A percentile compares a stretch with the other conserved stretches of the same genome.
These are phyloP conservation scores for Malurus melanocephalus DNA, from an alignment of 2,113 vertebrate species.

Conservation along the genomic window DNA sequence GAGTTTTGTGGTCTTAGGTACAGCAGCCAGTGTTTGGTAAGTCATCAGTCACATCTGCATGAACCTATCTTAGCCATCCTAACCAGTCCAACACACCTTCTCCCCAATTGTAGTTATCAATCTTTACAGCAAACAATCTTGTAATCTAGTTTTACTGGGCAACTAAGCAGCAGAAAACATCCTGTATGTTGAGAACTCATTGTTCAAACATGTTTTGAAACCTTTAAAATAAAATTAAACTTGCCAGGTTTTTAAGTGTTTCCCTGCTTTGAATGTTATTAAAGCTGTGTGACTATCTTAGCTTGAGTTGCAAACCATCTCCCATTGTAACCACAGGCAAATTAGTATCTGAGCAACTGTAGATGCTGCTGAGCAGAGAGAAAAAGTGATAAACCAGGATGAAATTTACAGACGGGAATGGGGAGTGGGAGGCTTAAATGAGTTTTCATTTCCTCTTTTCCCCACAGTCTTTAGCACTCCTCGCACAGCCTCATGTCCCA, in stretches of 20 bases:
- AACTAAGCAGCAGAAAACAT: constrained; percentile 45
- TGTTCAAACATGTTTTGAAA: constrained; percentile 52
- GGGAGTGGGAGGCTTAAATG: not conserved
- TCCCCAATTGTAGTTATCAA: constrained; percentile 1
- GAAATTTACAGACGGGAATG: not conserved
- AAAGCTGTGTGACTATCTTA: not conserved
- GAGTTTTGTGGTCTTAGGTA: not conserved
- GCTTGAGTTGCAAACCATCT: not conserved
- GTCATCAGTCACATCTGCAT: not conserved
- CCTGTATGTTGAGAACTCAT: constrained; percentile 39
- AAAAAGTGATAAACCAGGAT: not conserved
- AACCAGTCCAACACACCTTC: not conserved
- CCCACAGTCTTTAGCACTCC: not conserved
- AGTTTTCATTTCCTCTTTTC: not conserved
- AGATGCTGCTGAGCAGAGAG: not conserved
- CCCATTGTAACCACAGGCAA: not conserved
- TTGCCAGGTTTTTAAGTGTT: constrained; percentile 23
- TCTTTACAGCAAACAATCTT: constrained; percentile 40
- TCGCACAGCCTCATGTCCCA: not conserved
- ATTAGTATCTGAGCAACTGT: not conserved
- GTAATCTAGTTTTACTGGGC: constrained; percentile 45
- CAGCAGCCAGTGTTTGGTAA: not conserved
- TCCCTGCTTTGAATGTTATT: constrained; percentile 29
- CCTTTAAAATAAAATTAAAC: constrained; percentile 21
- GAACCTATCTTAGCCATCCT: not conserved